Evolutionary conservation across 2,797 vertebrate species (phyloP), one percentile per base, ranked within the genome.

Genomic region (Channallabes apus): DNA sequence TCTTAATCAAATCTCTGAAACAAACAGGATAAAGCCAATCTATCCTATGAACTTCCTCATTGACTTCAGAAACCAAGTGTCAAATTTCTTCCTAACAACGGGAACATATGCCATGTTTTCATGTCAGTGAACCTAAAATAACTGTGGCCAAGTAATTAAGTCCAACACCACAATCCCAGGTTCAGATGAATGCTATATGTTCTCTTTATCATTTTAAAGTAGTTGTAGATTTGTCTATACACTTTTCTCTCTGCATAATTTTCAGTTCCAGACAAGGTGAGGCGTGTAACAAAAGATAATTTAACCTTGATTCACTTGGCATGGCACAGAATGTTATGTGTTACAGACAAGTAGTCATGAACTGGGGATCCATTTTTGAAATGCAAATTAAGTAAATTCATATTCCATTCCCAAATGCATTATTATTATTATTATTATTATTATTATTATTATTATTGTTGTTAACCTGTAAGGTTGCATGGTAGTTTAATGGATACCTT

Each of bases 1-100:
- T 76, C 80, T 77, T 84, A 92, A 91, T 90, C 85, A 88, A 89
- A 92, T 87, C 84, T 87, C 29, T 68, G 69, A 85, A 71, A 80
- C 88, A 90, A 89, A 91, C 81, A 86, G 75, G 78, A 86, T 82
- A 61, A 85, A 87, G 76, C 35, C 80, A 54, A 76, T 64, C 72
- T 75, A 68, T 80, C 12, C 81, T 80, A 51, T 51, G 61, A 80
- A 79, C 17, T 87, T 77, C 79, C 83, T 61, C 38, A 29, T 29
- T 22, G 64, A 18, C 59, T 54, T 71, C 41, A 51, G 3, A 76
- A 14, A 32, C 20, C 6, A 7, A 32, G 61, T 61, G 80, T 87
- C 62, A 84, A 58, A 38, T 87, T 76, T 76, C 82, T 76, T 27
- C 46, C 76, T 62, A 58, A 58, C 69, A 87, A 46, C 41, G 7